A percentile compares a stretch with the other conserved stretches of the same genome.
phyloP scores from a whole-genome alignment of 92 coral and sea anemone genomes.

The Palythoa caribaeorum region DNA sequence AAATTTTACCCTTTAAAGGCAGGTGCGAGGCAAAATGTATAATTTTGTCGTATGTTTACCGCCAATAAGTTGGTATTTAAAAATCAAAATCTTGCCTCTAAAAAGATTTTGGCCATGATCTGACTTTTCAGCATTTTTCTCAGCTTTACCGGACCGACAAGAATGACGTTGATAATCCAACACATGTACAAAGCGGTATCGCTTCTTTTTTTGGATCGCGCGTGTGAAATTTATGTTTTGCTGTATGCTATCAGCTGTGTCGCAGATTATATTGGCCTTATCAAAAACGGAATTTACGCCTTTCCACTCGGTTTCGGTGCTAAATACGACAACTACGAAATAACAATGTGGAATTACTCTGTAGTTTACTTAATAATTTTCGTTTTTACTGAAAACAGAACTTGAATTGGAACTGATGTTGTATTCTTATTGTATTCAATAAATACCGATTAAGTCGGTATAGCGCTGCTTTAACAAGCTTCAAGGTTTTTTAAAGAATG shows the following conservation, averaged over 20 bases:
- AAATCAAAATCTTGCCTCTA: slow-evolving; percentile 17
- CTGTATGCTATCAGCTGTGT: neutral
- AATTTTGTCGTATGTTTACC: slow-evolving; percentile 8
- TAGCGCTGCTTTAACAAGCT: slow-evolving; percentile 15
- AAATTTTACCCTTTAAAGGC: slow-evolving; percentile 15
- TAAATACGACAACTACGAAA: neutral
- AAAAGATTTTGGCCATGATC: neutral
- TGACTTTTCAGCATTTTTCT: neutral
- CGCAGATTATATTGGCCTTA: neutral
- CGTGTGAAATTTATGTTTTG: neutral
- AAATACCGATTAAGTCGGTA: neutral
- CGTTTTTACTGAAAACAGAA: neutral
- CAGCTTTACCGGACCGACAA: neutral
- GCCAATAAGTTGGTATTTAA: neutral
- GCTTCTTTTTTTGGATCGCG: neutral
- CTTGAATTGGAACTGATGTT: neutral
- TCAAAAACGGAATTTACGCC: neutral
- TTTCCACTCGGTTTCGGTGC: neutral
- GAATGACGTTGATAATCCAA: neutral
- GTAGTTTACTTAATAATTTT: neutral
- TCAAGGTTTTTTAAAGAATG: neutral
- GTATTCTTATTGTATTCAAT: neutral
- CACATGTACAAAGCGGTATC: neutral
- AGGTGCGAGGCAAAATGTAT: slow-evolving; percentile 13
- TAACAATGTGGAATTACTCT: neutral